Base-by-base conservation (phyloP, 2,797 vertebrate species). In the Pipistrellus kuhlii region DNA sequence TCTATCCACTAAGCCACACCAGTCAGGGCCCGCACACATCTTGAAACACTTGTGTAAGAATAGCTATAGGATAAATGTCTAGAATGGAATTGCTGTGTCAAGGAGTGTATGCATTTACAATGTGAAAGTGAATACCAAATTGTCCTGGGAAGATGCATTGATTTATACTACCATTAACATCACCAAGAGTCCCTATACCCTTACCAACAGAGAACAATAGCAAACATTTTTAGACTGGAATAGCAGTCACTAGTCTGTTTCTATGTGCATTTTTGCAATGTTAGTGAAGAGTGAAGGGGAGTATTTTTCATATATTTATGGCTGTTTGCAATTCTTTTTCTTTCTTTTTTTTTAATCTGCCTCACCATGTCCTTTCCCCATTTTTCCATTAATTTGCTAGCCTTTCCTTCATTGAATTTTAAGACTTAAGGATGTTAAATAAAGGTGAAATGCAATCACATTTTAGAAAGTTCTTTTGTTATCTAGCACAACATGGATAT, bases 401-500 rank as follows among this genome's bases (percentile, higher is more conserved):
- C 72, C 48, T 90, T 95, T 88, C 51, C 88, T 85, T 92, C 83
- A 94, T 75, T 93, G 83, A 95, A 89, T 75, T 87, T 44, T 85
- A 92, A 96, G 80, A 94, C 76, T 76, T 96, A 41, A 96, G 68
- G 77, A 91, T 91, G 84, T 96, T 90, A 93, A 95, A 96, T 90
- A 94, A 91, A 32, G 73, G 64, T 73, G 23, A 85, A 85, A 94
- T 89, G 71, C 38, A 90, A 88, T 91, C 8, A 55, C 84, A 93
- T 95, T 93, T 93, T 55, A 77, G 81, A 89, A 94, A 90, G 30
- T 86, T 92, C 57, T 94, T 96, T n/a, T 55, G 62, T 86, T 97
- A 76, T 94, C 59, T 81, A 86, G 53, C 57, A 88, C 76, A 44
- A 44, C 32, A 17, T 69, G 94, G 71, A 89, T 88, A 53, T 41